Base-by-base conservation (phyloP, 2,888 invertebrate genomes). In the Rhimphoctona megacephalus region DNA sequence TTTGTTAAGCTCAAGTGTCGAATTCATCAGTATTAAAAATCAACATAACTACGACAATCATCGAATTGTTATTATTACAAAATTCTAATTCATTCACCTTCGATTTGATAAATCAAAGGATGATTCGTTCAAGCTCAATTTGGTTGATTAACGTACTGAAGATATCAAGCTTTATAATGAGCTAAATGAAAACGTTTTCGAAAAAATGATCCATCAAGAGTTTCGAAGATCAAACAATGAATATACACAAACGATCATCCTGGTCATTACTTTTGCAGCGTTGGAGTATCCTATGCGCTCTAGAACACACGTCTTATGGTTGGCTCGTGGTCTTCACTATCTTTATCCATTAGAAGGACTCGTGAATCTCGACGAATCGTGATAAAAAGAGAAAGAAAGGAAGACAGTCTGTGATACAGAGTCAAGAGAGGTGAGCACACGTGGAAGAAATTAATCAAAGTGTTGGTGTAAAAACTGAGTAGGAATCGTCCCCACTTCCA, bases 221-320 rank as follows among this genome's bases (percentile, higher is more conserved):
- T 76, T 49, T 25, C 14, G 52, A 66, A 70, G 81, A 86, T 84
- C 69, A 77, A 81, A 70, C 79, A 78, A 43, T 5, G 19, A 80
- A 79, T 46, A 5, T 14, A 43, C 14, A 39, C 52, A 33, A 78
- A 82, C 80, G 79, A 85, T 83, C 43, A 49, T 67, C 78, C 67
- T 76, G 90, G 93, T 88, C 94, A 94, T 86, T 93, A 92, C 90
- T 93, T 94, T 91, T 88, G 66, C 93, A 52, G 82, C 84, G 67
- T 80, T 76, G 14, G 46, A 54, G 76, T 92, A 90, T 57, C 33
- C 39, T 94, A 92, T 87, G 92, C 94, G 94, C 94, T 94, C 94
- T 94, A 90, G 91, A 94, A 94, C 94, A 91, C 94, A 93, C 93
- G 92, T 92, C 92, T 94, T 93, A 93, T 90, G 54, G 85, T 82